Evolutionary conservation across 1,140 invertebrate genomes (phyloP).

Genomic region (Coelopa frigida): DNA sequence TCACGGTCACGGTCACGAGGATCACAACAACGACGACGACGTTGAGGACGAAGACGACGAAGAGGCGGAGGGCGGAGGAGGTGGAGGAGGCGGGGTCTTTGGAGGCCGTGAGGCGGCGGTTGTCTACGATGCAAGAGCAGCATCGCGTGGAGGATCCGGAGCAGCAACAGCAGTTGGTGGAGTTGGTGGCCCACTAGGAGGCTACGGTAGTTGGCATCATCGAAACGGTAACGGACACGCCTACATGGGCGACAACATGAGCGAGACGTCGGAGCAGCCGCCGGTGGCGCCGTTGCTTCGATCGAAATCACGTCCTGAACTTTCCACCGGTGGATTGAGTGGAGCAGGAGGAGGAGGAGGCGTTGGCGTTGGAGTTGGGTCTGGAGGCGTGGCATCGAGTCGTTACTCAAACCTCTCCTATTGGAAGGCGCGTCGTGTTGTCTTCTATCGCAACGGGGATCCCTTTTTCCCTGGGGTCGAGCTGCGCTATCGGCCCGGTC

Average conservation of each 20-base stretch:
- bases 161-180: constrained; percentile 11
- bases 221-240: constrained; percentile 29
- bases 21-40: constrained; percentile 20
- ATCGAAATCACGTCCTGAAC: constrained; percentile 42
- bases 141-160: too few species aligned
- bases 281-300: constrained; percentile 37
- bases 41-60: constrained; percentile 30
- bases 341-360: too few species aligned
- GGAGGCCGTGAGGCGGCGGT: constrained; percentile 33
- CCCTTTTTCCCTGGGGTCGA: constrained; percentile 83
- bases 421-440: constrained; percentile 77
- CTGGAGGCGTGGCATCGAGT: constrained; percentile 48
- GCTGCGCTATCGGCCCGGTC: constrained; percentile 78
- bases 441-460: constrained; percentile 91
- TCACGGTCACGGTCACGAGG: constrained; percentile 1
- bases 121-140: constrained; percentile 3
- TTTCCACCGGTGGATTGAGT: constrained; percentile 17
- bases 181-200: constrained; percentile 6
- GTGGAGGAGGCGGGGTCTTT: constrained; percentile 7
- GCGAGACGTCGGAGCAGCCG: constrained; percentile 42
- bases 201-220: constrained; percentile 26
- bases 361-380: neutral
- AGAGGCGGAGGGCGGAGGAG: constrained; percentile 12
- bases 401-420: constrained; percentile 74
- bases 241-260: constrained; percentile 40